These are phyloP conservation scores for Malurus cyaneus DNA, from an alignment of 2,113 vertebrate species.

Conservation along the genomic window DNA sequence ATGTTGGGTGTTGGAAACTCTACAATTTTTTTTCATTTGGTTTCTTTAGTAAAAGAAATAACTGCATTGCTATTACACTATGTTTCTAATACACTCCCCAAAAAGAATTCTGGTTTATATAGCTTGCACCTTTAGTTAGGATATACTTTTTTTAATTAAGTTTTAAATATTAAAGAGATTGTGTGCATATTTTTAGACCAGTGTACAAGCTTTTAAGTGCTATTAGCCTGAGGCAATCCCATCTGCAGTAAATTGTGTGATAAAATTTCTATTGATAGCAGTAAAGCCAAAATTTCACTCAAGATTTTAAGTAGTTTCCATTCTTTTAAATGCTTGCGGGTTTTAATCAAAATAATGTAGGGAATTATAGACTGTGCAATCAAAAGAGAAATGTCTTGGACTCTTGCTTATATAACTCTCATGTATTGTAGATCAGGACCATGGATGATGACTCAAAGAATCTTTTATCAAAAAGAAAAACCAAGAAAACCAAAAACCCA, in stretches of 20 bases:
- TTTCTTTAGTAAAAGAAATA: background rate
- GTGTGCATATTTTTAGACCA: background rate
- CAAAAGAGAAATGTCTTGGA: background rate
- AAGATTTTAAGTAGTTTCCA: background rate
- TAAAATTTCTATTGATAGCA: background rate
- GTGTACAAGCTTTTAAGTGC: background rate
- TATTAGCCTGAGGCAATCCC: background rate
- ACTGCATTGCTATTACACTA: background rate
- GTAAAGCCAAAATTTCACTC: background rate
- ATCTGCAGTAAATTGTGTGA: background rate
- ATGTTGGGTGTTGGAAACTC: background rate
- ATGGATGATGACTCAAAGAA: background rate
- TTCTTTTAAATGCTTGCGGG: background rate
- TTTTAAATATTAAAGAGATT: constrained; percentile 7
- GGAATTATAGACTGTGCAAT: background rate
- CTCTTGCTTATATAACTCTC: background rate
- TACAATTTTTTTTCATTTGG: background rate
- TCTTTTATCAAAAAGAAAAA: background rate
- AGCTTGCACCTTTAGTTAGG: background rate
- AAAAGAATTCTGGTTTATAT: background rate
- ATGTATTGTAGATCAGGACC: background rate
- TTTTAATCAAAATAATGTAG: background rate
- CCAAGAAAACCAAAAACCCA: background rate
- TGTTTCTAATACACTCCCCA: background rate
- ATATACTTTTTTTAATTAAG: background rate